Evolutionary conservation across 2,797 vertebrate genomes (phyloP).

Genomic region (Mormyrus hasselquistii): DNA sequence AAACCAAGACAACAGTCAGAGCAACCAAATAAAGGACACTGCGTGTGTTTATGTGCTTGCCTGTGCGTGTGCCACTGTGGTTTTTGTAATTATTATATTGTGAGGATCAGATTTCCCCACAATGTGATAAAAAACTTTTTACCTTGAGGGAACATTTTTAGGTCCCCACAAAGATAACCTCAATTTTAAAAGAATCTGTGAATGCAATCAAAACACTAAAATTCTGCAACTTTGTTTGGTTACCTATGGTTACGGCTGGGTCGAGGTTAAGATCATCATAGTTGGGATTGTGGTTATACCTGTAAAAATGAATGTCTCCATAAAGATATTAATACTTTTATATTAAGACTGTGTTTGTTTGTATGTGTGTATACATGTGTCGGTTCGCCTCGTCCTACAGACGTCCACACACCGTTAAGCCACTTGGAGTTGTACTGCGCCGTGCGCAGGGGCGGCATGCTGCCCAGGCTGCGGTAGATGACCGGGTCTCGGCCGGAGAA

Average conservation of each 20-base stretch:
- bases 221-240: background rate
- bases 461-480: conserved; percentile 95
- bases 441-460: conserved; percentile 85
- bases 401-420: conserved; percentile 80
- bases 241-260: background rate
- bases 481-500: conserved; percentile 95
- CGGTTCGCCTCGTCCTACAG: background rate
- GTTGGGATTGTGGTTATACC: background rate
- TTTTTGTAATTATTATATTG: background rate
- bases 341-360: background rate
- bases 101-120: background rate
- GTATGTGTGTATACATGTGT: background rate
- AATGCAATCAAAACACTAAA: background rate
- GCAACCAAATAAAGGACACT: background rate
- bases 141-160: background rate
- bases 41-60: background rate
- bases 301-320: background rate
- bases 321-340: background rate
- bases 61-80: background rate
- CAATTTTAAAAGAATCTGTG: background rate
- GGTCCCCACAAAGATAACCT: background rate
- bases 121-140: background rate
- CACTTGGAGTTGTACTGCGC: conserved; percentile 99
- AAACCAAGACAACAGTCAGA: background rate
- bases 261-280: background rate